phyloP scores from a whole-genome alignment of 1,140 invertebrate genomes.

The Leptoteleia sp. region DNA sequence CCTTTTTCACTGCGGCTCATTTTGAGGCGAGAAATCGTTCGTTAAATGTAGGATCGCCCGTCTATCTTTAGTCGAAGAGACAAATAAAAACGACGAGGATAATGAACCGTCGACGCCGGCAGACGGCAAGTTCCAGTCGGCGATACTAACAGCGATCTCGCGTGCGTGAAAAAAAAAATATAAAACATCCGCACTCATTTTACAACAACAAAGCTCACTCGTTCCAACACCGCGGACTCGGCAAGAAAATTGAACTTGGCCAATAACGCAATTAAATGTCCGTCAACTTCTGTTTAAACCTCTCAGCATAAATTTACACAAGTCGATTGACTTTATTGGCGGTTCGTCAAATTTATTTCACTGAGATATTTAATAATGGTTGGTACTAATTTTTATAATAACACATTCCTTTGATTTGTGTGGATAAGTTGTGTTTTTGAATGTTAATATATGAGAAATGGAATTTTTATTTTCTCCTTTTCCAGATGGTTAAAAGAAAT shows the following conservation, averaged over 20 bases:
- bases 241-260: conserved; percentile 36
- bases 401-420: no score
- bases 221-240: conserved; percentile 4
- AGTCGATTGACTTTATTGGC: no score
- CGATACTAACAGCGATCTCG: conserved; percentile 34
- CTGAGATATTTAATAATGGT: no score
- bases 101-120: conserved; percentile 49
- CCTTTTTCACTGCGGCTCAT: no score
- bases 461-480: no score
- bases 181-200: conserved; percentile 25
- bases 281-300: conserved; percentile 4
- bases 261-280: conserved; percentile 25
- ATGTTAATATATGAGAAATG: no score
- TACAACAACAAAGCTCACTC: conserved; percentile 33
- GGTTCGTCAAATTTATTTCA: no score
- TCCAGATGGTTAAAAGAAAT: no score
- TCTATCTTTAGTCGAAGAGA: conserved; percentile 64
- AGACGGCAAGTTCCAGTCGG: conserved; percentile 34
- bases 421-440: no score
- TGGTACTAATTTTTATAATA: no score
- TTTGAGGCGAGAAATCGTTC: conserved; percentile 55
- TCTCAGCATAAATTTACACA: no score
- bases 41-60: conserved; percentile 42
- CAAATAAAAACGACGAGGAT: conserved; percentile 61
- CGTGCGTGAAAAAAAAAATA: no score